These are phyloP conservation scores for Eubasilissa splendida DNA, from an alignment of 2,888 invertebrate genomes.

Conservation along the genomic window DNA sequence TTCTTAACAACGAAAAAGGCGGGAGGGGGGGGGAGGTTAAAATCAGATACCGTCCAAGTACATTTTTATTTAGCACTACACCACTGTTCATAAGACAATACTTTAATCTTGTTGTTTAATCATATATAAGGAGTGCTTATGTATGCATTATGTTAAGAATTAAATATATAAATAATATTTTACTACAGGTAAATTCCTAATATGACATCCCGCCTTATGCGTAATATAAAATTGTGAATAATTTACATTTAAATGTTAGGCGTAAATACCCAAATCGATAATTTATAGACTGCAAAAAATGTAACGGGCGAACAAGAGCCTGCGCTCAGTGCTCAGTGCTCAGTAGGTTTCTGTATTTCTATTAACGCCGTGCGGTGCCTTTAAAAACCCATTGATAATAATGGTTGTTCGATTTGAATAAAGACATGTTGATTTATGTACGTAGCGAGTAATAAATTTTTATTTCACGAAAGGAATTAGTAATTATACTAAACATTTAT, in stretches of 20 bases:
- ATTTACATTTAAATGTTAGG: slow-evolving; percentile 34
- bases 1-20: no score
- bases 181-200: neutral
- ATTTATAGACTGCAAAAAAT: slow-evolving; percentile 37
- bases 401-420: slow-evolving; percentile 1
- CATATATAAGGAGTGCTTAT: no score
- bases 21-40: no score
- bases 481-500: neutral
- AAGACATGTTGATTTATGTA: slow-evolving; percentile 4
- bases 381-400: slow-evolving; percentile 16
- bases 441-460: neutral
- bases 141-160: no score
- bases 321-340: no score
- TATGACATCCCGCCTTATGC: slow-evolving; percentile 4
- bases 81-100: no score
- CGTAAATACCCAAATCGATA: slow-evolving; percentile 27
- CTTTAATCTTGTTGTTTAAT: no score
- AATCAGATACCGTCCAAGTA: no score
- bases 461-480: neutral
- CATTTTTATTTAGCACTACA: no score
- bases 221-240: slow-evolving; percentile 15
- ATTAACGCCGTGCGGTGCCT: neutral
- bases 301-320: neutral
- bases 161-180: no score
- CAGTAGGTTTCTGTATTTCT: no score